phyloP scores from a whole-genome alignment of 2,888 invertebrate species.

The Hecatera dysodea region DNA sequence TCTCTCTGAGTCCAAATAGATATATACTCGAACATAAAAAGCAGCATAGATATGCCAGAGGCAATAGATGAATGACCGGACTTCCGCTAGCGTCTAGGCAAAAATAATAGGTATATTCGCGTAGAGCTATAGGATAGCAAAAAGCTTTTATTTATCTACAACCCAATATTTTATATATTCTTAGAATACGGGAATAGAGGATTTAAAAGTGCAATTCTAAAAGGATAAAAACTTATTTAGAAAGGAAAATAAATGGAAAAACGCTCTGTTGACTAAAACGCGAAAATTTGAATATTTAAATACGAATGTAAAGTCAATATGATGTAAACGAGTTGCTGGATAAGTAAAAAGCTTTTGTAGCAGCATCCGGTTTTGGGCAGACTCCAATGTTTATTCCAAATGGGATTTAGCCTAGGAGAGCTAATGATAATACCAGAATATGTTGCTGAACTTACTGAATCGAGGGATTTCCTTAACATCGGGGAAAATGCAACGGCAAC shows the following conservation, averaged over 20 bases:
- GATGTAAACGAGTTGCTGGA: conserved; percentile 30
- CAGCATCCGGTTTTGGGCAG: conserved; percentile 14
- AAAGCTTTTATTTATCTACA: neutral
- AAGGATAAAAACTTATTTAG: neutral
- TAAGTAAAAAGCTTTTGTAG: conserved; percentile 23
- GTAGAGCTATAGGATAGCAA: neutral
- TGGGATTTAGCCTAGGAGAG: neutral
- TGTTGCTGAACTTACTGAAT: neutral
- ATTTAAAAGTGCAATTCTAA: neutral
- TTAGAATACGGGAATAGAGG: neutral
- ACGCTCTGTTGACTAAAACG: conserved; percentile 22
- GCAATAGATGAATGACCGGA: conserved; percentile 30
- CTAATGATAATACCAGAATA: neutral
- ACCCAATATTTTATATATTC: conserved; percentile 1
- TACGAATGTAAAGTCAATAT: conserved; percentile 32
- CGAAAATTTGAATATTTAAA: conserved; percentile 39
- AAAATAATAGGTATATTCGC: conserved; percentile 36
- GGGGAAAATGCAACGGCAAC: neutral
- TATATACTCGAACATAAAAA: conserved; percentile 11
- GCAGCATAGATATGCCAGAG: neutral
- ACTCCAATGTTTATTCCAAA: conserved; percentile 14
- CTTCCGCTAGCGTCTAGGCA: conserved; percentile 20
- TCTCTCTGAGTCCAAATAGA: neutral
- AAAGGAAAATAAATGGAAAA: conserved; percentile 25
- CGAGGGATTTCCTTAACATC: neutral